A percentile compares a stretch with the other conserved stretches of the same genome.
Evolutionary conservation across 2,888 invertebrate genomes (phyloP).

Genomic region (Fragum sueziense): DNA sequence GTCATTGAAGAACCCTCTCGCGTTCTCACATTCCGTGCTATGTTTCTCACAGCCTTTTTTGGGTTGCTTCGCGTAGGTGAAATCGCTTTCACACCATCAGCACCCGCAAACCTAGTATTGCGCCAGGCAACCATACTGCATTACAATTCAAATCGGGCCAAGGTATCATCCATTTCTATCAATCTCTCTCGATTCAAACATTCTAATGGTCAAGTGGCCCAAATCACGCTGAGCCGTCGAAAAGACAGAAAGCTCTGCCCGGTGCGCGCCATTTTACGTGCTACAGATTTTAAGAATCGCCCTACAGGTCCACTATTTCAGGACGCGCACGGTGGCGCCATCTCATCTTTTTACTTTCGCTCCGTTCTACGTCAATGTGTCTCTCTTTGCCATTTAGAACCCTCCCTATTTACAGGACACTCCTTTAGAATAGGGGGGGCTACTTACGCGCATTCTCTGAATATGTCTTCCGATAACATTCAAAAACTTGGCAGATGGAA

Average conservation of each 20-base stretch:
- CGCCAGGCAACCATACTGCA: neutral
- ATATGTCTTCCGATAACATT: constrained; percentile 8
- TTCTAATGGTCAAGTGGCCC: neutral
- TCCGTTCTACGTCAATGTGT: constrained; percentile 5
- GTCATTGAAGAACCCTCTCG: neutral
- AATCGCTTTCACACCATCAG: neutral
- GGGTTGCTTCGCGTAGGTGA: constrained; percentile 42
- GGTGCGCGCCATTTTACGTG: neutral
- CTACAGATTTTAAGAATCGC: neutral
- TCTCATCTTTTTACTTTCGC: constrained; percentile 14
- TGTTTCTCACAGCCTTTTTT: constrained; percentile 36
- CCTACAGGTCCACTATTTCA: constrained; percentile 16
- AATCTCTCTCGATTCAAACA: neutral
- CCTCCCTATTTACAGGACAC: constrained; percentile 26
- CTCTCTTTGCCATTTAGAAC: constrained; percentile 4
- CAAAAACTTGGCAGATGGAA: constrained; percentile 38
- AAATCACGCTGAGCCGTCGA: neutral
- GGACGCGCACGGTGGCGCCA: neutral
- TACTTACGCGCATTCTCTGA: constrained; percentile 11
- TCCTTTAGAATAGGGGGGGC: constrained; percentile 36
- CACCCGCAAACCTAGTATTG: neutral
- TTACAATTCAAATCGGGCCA: neutral
- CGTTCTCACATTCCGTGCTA: neutral
- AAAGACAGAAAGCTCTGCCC: neutral
- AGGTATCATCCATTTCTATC: neutral